These are phyloP conservation scores for Dolichopus griseipennis DNA, from an alignment of 2,888 invertebrate species.

Conservation along the genomic window DNA sequence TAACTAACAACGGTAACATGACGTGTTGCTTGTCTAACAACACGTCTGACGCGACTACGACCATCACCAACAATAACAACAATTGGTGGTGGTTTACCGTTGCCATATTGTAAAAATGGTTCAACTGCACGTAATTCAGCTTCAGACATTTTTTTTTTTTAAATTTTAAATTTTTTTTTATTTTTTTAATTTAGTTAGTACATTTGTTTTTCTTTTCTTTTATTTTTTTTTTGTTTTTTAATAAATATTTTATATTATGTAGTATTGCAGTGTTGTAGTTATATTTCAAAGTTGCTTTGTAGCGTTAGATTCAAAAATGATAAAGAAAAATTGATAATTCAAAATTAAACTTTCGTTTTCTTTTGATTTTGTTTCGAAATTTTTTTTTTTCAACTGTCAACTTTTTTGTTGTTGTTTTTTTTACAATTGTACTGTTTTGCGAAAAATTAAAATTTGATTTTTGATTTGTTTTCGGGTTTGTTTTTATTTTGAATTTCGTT, in stretches of 20 bases:
- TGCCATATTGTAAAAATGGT: conserved; percentile 41
- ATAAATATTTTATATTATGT: background rate
- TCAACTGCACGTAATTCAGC: conserved; percentile 25
- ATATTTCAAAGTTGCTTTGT: too few species aligned
- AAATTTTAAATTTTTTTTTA: conserved; percentile 23
- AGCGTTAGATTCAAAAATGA: too few species aligned
- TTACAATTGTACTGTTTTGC: too few species aligned
- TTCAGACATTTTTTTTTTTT: conserved; percentile 24
- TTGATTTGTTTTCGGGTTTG: too few species aligned
- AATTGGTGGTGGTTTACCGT: conserved; percentile 39
- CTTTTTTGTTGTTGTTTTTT: too few species aligned
- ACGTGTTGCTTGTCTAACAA: conserved; percentile 42
- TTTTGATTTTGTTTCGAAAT: too few species aligned
- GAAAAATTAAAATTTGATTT: too few species aligned
- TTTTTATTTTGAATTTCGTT: too few species aligned
- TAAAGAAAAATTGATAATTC: too few species aligned
- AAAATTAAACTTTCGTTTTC: too few species aligned
- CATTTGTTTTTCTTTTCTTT: background rate
- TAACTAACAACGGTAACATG: conserved; percentile 44
- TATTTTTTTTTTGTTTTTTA: background rate
- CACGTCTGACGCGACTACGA: conserved; percentile 41
- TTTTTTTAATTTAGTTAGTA: conserved; percentile 13
- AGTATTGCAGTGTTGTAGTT: background rate
- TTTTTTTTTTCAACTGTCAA: too few species aligned
- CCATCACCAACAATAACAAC: conserved; percentile 44